Conservation (phyloP, 2,888 invertebrate genomes). For the Eilema depressum region DNA sequence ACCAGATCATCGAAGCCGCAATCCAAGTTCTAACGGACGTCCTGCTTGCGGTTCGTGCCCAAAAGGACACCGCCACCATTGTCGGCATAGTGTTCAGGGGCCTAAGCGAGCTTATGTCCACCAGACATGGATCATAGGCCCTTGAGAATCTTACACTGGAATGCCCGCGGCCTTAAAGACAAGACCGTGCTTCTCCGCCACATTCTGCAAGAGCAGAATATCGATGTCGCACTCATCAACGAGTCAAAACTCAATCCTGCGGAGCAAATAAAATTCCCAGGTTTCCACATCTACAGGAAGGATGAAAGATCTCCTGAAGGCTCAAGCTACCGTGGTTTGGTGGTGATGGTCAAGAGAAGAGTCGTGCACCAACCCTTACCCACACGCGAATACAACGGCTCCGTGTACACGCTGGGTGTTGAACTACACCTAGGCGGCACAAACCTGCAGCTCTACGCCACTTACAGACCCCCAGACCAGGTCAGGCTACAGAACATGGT, state of each 20-base stretch:
- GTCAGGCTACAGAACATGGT: too few relatives aligned
- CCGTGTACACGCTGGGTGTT: background rate
- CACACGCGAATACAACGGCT: fast-evolving
- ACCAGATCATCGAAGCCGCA: too few relatives aligned
- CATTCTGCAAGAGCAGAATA: background rate
- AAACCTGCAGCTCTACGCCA: background rate
- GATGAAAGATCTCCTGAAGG: background rate
- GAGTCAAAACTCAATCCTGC: background rate
- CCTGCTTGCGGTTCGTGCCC: too few relatives aligned
- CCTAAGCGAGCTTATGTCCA: too few relatives aligned
- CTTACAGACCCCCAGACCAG: background rate
- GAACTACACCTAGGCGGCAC: background rate
- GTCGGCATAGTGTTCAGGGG: too few relatives aligned
- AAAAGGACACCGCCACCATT: too few relatives aligned
- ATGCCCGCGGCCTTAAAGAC: background rate
- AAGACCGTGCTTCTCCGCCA: background rate
- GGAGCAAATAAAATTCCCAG: background rate
- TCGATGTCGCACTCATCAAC: slow-evolving; percentile 8
- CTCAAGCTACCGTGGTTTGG: background rate
- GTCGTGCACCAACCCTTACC: background rate
- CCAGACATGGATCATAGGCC: background rate
- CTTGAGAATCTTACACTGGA: slow-evolving; percentile 1
- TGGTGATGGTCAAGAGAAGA: background rate
- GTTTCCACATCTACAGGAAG: background rate
- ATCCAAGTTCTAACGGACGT: too few relatives aligned